Percentiles rank a stretch among this genome's conserved stretches.
These are phyloP conservation scores for Ochotona princeps DNA, from an alignment of 2,113 vertebrate genomes.

Conservation along the genomic window DNA sequence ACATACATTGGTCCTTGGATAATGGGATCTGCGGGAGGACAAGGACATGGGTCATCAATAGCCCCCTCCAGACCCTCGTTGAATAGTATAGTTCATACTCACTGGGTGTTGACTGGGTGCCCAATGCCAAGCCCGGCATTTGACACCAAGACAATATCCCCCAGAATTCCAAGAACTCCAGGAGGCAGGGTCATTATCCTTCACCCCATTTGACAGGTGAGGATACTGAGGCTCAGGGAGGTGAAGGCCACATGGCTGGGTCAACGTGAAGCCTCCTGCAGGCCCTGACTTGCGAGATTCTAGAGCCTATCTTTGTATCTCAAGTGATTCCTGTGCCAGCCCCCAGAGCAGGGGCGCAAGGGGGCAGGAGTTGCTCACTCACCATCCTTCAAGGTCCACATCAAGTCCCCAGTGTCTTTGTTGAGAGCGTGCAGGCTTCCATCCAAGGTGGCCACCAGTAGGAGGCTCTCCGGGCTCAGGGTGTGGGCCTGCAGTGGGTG, in stretches of 20 bases:
- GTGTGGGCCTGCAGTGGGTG: slow-evolving; percentile 80
- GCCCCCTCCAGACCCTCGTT: not conserved
- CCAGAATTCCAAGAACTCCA: slow-evolving; percentile 6
- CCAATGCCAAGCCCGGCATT: not conserved
- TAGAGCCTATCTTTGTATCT: not conserved
- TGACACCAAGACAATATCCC: not conserved
- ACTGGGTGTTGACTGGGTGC: not conserved
- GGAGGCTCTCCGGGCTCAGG: slow-evolving; percentile 90
- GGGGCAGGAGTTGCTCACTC: slow-evolving; percentile 54
- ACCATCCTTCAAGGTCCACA: slow-evolving; percentile 97
- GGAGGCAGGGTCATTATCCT: not conserved
- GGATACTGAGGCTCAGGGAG: not conserved
- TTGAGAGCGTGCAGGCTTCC: slow-evolving; percentile 95
- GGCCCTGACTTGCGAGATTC: not conserved
- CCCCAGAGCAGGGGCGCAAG: not conserved
- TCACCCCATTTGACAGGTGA: not conserved
- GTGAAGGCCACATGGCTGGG: not conserved
- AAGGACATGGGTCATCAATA: not conserved
- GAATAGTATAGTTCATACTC: not conserved
- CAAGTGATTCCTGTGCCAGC: fast-evolving
- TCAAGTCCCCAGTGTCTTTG: slow-evolving; percentile 93
- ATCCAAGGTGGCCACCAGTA: slow-evolving; percentile 96
- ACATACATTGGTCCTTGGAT: slow-evolving; percentile 94
- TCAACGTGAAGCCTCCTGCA: not conserved
- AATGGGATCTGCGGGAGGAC: slow-evolving; percentile 91